Evolutionary conservation across 2,888 invertebrate genomes (phyloP).

Genomic region (Erebia ligea): DNA sequence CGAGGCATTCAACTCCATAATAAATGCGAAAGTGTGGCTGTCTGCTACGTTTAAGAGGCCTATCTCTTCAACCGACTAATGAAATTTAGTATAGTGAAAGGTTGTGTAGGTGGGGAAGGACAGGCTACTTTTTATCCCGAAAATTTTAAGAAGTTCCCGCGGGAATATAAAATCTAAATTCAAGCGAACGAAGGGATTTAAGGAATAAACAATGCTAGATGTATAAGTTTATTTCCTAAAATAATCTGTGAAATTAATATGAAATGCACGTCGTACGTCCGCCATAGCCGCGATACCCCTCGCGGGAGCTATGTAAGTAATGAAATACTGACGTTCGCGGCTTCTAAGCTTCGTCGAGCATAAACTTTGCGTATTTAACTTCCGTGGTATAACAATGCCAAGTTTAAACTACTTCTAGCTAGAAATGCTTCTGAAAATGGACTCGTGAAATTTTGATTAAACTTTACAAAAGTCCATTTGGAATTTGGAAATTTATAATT

Average conservation of each 20-base stretch:
- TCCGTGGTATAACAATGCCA: constrained; percentile 22
- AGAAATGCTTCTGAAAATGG: constrained; percentile 12
- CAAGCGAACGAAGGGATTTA: no score
- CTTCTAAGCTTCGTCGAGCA: neutral
- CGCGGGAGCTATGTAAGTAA: constrained; percentile 8
- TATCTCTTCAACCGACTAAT: neutral
- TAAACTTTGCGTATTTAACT: constrained; percentile 23
- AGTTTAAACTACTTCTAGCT: constrained; percentile 15
- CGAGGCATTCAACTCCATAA: no score
- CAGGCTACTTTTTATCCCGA: no score
- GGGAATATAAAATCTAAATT: no score
- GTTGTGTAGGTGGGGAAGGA: neutral
- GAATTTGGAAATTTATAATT: no score
- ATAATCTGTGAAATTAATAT: constrained; percentile 19
- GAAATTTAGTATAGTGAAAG: neutral
- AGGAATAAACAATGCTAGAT: no score
- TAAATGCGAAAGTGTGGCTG: no score
- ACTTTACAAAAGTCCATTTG: neutral
- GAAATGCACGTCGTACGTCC: neutral
- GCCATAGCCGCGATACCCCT: neutral
- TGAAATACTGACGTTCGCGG: constrained; percentile 8
- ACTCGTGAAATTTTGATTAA: constrained; percentile 20
- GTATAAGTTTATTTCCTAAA: neutral
- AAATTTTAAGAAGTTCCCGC: no score
- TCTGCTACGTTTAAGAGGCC: no score